Base-by-base conservation (phyloP, 1,140 invertebrate genomes). In the Leucophenga varia region DNA sequence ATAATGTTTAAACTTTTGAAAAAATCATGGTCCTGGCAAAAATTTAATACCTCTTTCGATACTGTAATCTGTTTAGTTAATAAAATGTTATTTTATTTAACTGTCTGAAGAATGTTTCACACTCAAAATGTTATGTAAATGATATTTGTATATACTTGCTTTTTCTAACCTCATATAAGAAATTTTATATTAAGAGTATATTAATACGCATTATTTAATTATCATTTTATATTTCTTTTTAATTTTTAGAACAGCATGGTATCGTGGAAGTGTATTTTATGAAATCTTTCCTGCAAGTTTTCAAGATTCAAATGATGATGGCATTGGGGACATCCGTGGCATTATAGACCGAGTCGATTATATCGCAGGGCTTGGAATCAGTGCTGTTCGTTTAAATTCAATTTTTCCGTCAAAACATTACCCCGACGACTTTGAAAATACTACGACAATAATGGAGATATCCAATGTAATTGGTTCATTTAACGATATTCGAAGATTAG, bases 201-300 rank as follows among this genome's bases (percentile, higher is more conserved):
- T n/a, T n/a, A n/a, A n/a, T n/a, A n/a, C n/a, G n/a, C n/a, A n/a
- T n/a, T n/a, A n/a, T n/a, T n/a, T n/a, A n/a, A n/a, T n/a, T n/a
- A n/a, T n/a, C n/a, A n/a, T n/a, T n/a, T n/a, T n/a, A n/a, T n/a
- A n/a, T n/a, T n/a, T n/a, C 20, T 34, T 4, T 36, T 38, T 21
- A 32, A 40, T 36, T 39, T 78, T 72, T 28, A 71, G 67, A 45
- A 56, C 60, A 68, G 77, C 86, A 43, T 93, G 90, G 90, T 89
- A 88, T 79, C 86, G 90, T 78, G 87, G 89, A 10, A 83, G 81
- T 41, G 77, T 90, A 2, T 85, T 91, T 58, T 92, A 92, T 64
- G 88, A 92, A 76, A 83, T 93, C 43, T 90, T 90, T 58, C 87
- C 88, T 2, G 86, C 86, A 0, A 89, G 87, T 34, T 92, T 90